phyloP scores from a whole-genome alignment of 35 echinoderm and acorn worm genomes.

The Apostichopus japonicus region DNA sequence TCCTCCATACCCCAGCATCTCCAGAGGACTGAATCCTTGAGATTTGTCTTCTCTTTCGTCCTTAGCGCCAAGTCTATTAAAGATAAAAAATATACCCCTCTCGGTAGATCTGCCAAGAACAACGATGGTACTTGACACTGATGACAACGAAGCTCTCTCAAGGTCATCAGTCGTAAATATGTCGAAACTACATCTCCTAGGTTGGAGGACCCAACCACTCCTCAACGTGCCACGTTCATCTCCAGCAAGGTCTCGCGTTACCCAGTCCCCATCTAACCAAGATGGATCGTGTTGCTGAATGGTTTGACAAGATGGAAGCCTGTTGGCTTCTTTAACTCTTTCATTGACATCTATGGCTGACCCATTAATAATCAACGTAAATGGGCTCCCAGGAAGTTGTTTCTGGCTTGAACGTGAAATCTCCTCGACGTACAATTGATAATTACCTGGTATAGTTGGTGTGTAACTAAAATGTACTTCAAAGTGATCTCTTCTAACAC shows the following conservation, averaged over 20 bases:
- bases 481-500: background rate
- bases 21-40: background rate
- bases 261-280: constrained; percentile 15
- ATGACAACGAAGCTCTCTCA: background rate
- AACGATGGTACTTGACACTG: background rate
- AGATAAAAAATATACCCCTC: no score
- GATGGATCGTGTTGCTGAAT: background rate
- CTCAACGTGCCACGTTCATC: background rate
- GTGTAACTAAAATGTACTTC: constrained; percentile 5
- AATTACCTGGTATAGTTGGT: constrained; percentile 11
- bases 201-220: no score
- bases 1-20: background rate
- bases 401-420: background rate
- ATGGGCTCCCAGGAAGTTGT: constrained; percentile 22
- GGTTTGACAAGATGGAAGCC: constrained; percentile 40
- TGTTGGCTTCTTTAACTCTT: background rate
- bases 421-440: constrained; percentile 33
- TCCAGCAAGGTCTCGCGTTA: background rate
- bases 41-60: background rate
- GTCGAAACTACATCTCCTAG: background rate
- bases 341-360: background rate
- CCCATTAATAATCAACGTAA: constrained; percentile 2
- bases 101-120: background rate
- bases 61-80: background rate
- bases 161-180: background rate